Evolutionary conservation across 2,113 vertebrate genomes (phyloP).

Genomic region (Manacus vitellinus): DNA sequence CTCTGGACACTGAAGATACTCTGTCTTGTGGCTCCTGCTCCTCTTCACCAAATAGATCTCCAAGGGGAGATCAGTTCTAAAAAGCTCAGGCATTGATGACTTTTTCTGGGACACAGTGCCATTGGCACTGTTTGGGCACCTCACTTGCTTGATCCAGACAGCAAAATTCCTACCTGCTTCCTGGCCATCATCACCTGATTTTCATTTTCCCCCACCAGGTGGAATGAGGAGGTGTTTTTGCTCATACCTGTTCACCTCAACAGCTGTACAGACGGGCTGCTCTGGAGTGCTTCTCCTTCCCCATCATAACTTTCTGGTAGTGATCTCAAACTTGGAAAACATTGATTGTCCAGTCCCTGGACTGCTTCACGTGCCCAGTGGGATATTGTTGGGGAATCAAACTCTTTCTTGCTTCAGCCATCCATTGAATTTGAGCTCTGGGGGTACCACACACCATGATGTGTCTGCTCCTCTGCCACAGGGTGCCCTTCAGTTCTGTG

Average conservation of each 20-base stretch:
- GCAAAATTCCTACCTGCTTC: neutral
- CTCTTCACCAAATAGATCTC: neutral
- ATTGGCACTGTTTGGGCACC: neutral
- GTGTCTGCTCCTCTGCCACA: neutral
- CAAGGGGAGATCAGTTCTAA: neutral
- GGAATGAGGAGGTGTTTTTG: neutral
- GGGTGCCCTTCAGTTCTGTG: neutral
- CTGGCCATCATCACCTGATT: neutral
- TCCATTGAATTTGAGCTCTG: neutral
- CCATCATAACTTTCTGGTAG: neutral
- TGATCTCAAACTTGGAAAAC: neutral
- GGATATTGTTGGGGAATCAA: neutral
- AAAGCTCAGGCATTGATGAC: neutral
- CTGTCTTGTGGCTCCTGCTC: neutral
- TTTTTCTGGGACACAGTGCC: neutral
- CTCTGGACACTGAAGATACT: neutral
- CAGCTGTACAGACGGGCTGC: neutral
- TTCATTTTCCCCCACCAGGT: neutral
- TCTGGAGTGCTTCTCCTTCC: neutral
- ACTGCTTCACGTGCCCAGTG: neutral
- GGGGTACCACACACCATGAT: accelerated
- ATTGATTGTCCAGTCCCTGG: neutral
- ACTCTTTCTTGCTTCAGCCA: neutral
- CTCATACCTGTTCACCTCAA: neutral
- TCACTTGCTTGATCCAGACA: neutral